Evolutionary conservation across 2,797 vertebrate genomes (phyloP).

Genomic region (Bovichtus variegatus): DNA sequence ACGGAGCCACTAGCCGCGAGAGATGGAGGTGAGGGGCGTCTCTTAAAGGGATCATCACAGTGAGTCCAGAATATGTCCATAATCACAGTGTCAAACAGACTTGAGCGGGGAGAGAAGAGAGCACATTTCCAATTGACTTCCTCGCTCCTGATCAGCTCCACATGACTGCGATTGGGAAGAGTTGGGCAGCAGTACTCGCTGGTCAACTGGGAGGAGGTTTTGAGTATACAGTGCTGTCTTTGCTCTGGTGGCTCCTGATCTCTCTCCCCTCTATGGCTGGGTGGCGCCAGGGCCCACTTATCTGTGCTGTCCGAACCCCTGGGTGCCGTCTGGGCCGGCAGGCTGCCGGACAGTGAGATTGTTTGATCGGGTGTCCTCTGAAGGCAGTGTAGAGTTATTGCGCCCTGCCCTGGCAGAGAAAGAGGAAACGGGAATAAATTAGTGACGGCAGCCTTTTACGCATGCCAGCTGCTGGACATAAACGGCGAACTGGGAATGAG

Average conservation of each 20-base stretch:
- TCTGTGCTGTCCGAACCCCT: conserved; percentile 97
- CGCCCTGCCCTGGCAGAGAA: conserved; percentile 76
- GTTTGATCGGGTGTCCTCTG: conserved; percentile 91
- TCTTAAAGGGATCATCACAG: conserved; percentile 90
- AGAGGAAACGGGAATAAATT: conserved; percentile 30
- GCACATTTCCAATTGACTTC: conserved; percentile 51
- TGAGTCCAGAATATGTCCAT: conserved; percentile 87
- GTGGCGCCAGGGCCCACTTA: conserved; percentile 79
- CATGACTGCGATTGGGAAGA: conserved; percentile 38
- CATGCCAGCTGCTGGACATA: conserved; percentile 2
- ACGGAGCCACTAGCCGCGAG: conserved; percentile 78
- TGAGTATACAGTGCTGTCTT: conserved; percentile 44
- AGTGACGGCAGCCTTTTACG: neutral
- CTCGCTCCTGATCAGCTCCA: conserved; percentile 48
- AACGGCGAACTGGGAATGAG: neutral
- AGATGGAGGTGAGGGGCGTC: conserved; percentile 82
- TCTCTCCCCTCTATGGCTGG: conserved; percentile 43
- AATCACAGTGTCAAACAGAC: conserved; percentile 86
- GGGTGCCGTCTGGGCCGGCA: conserved; percentile 92
- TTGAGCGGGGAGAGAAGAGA: conserved; percentile 54
- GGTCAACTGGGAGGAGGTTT: conserved; percentile 42
- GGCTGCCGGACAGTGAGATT: conserved; percentile 94
- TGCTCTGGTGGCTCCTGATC: conserved; percentile 41
- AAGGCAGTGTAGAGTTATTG: conserved; percentile 81
- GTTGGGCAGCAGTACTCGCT: conserved; percentile 37